Percentiles rank a stretch among this genome's conserved stretches.
Evolutionary conservation across 2,888 invertebrate species (phyloP).

Genomic region (Epistrophe grossulariae): DNA sequence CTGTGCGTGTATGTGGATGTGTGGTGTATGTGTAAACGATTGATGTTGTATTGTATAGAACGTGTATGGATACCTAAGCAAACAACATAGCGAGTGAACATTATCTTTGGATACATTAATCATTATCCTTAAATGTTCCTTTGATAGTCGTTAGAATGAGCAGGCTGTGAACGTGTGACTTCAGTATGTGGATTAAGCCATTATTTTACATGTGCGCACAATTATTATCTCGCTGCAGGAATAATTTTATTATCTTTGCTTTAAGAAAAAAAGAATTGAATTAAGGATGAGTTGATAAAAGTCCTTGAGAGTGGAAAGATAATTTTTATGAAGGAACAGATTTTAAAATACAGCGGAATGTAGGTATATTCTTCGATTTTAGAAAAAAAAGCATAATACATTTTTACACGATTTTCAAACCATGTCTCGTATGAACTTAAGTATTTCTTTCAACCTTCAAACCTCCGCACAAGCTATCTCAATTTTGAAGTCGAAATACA

Average conservation of each 20-base stretch:
- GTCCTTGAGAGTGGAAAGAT: background rate
- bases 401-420: background rate
- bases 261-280: background rate
- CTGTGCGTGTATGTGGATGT: background rate
- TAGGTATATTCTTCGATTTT: background rate
- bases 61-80: conserved; percentile 2
- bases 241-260: conserved; percentile 11
- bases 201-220: conserved; percentile 12
- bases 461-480: background rate
- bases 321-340: background rate
- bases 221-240: background rate
- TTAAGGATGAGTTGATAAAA: background rate
- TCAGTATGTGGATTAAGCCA: conserved; percentile 23
- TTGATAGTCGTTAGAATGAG: conserved; percentile 43
- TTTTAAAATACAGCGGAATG: background rate
- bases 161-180: conserved; percentile 30
- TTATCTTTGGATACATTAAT: conserved; percentile 44
- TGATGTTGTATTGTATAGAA: background rate
- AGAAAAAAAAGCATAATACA: background rate
- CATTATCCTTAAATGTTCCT: conserved; percentile 44
- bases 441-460: background rate
- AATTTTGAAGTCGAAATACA: background rate
- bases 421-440: background rate
- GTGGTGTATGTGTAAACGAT: background rate
- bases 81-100: conserved; percentile 23